Conservation (phyloP, 2,888 invertebrate genomes). For the Trilocha varians region DNA sequence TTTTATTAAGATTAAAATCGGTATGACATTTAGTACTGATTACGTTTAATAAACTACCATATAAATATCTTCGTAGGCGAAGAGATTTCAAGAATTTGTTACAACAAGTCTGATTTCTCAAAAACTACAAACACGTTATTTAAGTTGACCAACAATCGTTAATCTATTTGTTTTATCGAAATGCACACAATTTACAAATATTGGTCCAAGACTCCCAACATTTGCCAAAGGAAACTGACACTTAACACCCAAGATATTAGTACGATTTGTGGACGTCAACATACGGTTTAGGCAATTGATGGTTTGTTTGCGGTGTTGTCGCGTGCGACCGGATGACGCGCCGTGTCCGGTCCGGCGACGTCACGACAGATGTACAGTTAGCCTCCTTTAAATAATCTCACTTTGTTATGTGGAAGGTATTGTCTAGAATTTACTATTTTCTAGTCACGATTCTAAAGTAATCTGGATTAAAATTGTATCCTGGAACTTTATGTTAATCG, state of each 20-base stretch:
- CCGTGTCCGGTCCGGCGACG: slow-evolving; percentile 2
- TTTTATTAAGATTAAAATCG: too few species aligned
- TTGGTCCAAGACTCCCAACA: background rate
- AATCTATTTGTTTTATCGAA: background rate
- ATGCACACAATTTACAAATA: background rate
- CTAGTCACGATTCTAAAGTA: too few species aligned
- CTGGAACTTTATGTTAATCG: too few species aligned
- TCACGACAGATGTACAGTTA: background rate
- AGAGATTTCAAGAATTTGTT: background rate
- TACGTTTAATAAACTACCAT: too few species aligned
- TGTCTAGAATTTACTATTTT: too few species aligned
- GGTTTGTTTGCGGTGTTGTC: background rate
- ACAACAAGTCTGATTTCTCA: background rate
- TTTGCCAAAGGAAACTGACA: background rate
- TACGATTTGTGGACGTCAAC: background rate
- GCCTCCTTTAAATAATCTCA: background rate
- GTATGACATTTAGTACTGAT: too few species aligned
- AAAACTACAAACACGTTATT: background rate
- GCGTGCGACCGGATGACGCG: slow-evolving; percentile 6
- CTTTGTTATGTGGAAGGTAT: too few species aligned
- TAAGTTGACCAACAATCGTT: background rate
- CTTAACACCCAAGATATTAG: background rate
- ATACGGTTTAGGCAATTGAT: background rate
- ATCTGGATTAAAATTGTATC: too few species aligned
- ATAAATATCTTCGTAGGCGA: background rate